Conservation (phyloP, 1,140 invertebrate species). For the Callitettix versicolor region DNA sequence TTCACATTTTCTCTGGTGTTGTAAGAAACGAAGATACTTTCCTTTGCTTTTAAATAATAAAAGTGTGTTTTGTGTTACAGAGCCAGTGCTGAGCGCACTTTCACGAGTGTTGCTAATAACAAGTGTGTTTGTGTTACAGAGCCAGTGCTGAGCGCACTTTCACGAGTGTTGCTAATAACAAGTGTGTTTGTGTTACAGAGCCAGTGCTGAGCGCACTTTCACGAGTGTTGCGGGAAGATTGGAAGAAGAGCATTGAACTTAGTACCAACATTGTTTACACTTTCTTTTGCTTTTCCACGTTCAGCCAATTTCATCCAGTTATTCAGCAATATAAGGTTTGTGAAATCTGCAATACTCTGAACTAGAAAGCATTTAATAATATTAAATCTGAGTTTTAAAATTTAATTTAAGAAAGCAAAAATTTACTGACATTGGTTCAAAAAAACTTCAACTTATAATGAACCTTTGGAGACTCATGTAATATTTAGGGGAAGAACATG, state of each 20-base stretch:
- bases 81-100: too few species aligned
- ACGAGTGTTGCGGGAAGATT: constrained; percentile 91
- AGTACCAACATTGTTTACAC: constrained; percentile 94
- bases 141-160: constrained; percentile 88
- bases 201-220: constrained; percentile 90
- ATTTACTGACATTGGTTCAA: neutral
- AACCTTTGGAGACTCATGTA: too few species aligned
- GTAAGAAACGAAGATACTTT: too few species aligned
- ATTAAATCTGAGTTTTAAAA: too few species aligned
- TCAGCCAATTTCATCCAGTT: constrained; percentile 87
- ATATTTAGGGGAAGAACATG: too few species aligned
- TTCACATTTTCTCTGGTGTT: too few species aligned
- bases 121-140: constrained; percentile 60
- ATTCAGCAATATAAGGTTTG: constrained; percentile 85
- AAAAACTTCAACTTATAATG: too few species aligned
- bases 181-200: constrained; percentile 59
- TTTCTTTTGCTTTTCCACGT: constrained; percentile 97
- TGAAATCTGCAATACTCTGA: too few species aligned
- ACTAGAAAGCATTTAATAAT: constrained; percentile 13
- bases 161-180: constrained; percentile 81
- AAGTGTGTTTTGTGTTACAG: constrained; percentile 51
- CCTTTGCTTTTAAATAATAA: too few species aligned
- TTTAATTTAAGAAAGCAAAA: too few species aligned
- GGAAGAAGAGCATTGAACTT: constrained; percentile 89
- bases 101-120: too few species aligned